A percentile compares a stretch with the other conserved stretches of the same genome.
phyloP scores from a whole-genome alignment of 2,113 vertebrate species.

The mouse (Mus musculus) region DNA sequence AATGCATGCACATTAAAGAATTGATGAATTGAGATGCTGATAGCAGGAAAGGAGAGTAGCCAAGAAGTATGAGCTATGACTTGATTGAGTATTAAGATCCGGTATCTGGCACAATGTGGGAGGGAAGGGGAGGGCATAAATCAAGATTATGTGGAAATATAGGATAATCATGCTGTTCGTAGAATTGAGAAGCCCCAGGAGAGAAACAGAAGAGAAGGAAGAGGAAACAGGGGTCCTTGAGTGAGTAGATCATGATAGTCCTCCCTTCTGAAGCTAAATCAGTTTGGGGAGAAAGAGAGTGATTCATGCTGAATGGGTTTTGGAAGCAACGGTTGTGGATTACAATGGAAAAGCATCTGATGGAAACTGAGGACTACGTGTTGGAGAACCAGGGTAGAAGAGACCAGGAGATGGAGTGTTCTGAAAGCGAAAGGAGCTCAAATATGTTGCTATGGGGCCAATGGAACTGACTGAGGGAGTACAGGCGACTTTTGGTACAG shows the following conservation, averaged over 20 bases:
- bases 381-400: neutral
- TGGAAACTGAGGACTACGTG: neutral
- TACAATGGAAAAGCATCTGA: neutral
- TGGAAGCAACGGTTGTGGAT: neutral
- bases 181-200: neutral
- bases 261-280: neutral
- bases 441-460: neutral
- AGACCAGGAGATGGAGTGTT: fast-evolving
- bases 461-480: neutral
- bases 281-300: neutral
- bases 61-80: neutral
- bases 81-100: conserved; percentile 2
- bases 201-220: neutral
- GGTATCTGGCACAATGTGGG: neutral
- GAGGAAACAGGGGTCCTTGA: neutral
- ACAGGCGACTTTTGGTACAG: neutral
- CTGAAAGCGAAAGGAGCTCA: neutral
- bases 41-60: neutral
- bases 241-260: neutral
- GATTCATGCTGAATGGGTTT: neutral
- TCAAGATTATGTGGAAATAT: neutral
- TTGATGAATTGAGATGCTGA: neutral
- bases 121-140: neutral
- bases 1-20: neutral
- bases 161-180: neutral